phyloP scores from a whole-genome alignment of 2,888 invertebrate genomes.

The Lucinisca nassula region DNA sequence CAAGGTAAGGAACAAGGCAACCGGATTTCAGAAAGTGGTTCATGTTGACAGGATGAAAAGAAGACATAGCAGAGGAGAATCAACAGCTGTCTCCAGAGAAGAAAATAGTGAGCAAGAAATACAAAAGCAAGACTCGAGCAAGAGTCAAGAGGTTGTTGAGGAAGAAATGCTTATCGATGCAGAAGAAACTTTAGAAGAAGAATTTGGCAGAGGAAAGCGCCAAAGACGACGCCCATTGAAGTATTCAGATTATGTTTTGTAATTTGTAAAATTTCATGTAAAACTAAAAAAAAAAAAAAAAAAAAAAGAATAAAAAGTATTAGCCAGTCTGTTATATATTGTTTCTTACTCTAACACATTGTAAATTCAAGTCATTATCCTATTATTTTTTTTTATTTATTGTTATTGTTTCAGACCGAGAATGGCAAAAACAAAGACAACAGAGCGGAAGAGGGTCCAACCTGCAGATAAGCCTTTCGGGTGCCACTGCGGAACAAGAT shows the following conservation, averaged over 20 bases:
- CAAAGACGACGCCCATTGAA: background rate
- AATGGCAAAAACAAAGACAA: background rate
- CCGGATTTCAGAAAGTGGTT: background rate
- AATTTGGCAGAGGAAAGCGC: background rate
- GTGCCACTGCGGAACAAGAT: background rate
- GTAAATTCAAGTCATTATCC: background rate
- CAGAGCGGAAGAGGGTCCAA: background rate
- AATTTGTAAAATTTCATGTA: background rate
- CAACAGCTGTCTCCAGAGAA: background rate
- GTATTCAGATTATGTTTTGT: background rate
- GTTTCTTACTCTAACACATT: background rate
- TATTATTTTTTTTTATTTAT: background rate
- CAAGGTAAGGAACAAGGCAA: background rate
- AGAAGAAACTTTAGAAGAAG: background rate
- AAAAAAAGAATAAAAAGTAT: background rate
- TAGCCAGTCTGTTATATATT: background rate
- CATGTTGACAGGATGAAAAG: conserved; percentile 8
- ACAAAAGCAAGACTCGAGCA: background rate
- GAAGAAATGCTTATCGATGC: background rate
- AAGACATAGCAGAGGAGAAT: background rate
- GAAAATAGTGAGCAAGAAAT: background rate
- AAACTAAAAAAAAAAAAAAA: background rate
- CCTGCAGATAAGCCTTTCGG: background rate
- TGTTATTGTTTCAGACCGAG: background rate
- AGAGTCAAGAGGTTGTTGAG: background rate